Percentiles rank a stretch among this genome's conserved stretches.
Evolutionary conservation across 2,797 vertebrate genomes (phyloP).

Genomic region (Ciconia nigra): DNA sequence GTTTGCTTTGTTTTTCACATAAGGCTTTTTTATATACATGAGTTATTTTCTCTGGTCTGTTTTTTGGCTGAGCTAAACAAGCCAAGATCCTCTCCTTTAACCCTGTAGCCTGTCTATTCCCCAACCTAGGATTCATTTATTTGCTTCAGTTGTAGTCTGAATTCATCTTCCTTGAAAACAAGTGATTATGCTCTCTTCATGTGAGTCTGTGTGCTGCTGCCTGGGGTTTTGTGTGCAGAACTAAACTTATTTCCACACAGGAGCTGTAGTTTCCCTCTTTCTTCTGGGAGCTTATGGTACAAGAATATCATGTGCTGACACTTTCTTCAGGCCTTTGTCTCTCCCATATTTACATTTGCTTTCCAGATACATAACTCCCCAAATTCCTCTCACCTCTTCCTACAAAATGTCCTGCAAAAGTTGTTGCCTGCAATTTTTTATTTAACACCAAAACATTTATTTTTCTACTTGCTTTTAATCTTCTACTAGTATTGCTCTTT

Average conservation of each 20-base stretch:
- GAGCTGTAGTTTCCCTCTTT: not conserved
- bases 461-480: not conserved
- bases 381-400: not conserved
- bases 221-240: not conserved
- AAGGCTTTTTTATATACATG: not conserved
- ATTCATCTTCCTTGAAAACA: not conserved
- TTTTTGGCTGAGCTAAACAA: not conserved
- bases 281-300: not conserved
- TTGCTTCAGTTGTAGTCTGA: not conserved
- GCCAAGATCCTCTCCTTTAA: not conserved
- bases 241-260: not conserved
- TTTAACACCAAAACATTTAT: not conserved
- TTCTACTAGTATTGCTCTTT: not conserved
- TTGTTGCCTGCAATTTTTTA: not conserved
- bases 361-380: not conserved
- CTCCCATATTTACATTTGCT: not conserved
- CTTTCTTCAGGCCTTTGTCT: not conserved
- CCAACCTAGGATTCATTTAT: not conserved
- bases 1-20: not conserved
- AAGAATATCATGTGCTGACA: not conserved
- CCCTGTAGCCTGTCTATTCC: not conserved
- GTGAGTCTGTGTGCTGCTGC: not conserved
- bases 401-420: not conserved
- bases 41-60: not conserved
- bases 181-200: not conserved